Evolutionary conservation across 92 coral and sea anemone genomes (phyloP), one percentile per base, ranked within the genome.

Genomic region (Umimayanthus chanpuru): DNA sequence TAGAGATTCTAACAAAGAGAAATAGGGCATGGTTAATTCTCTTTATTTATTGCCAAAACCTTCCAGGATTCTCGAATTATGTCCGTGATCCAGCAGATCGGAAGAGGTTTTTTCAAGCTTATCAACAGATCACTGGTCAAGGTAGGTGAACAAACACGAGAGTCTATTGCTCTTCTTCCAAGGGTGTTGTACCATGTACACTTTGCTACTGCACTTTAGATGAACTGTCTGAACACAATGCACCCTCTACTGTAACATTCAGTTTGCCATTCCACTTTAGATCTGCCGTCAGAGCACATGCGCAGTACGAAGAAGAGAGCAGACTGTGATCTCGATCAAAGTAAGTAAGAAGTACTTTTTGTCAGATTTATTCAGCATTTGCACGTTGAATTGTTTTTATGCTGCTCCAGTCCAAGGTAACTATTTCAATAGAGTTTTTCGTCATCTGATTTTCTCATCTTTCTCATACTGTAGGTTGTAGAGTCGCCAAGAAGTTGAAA

Each of bases 31-130:
- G 23, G 26, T 18, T 30, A 15, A 30, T 10, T 23, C 15, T 23
- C 23, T 41, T 41, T 2, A 40, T 25, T 78, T 2, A 1, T 47
- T 12, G 26, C 66, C 30, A 47, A 78, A 47, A 23, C 14, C 58
- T 20, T 29, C 28, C 87, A 96, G 99, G 94, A 61, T 96, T 96
- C 87, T 93, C 99, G 6, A 83, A 88, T 71, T 93, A 91, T 81
- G 93, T 95, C 85, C 95, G 94, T 28, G 93, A 93, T 77, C 86
- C 90, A 28, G 88, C 58, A 47, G 96, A 93, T 89, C 93, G 90
- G 79, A 40, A 89, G 71, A 89, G 82, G 73, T 94, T 92, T 50
- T 93, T 96, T 81, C 82, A 88, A 70, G 98, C 94, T 4, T 96
- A 92, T 90, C 81, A 75, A 65, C 93, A 93, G 38, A 88, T 95